phyloP scores from a whole-genome alignment of 2,113 vertebrate genomes.

The Bos taurus region DNA sequence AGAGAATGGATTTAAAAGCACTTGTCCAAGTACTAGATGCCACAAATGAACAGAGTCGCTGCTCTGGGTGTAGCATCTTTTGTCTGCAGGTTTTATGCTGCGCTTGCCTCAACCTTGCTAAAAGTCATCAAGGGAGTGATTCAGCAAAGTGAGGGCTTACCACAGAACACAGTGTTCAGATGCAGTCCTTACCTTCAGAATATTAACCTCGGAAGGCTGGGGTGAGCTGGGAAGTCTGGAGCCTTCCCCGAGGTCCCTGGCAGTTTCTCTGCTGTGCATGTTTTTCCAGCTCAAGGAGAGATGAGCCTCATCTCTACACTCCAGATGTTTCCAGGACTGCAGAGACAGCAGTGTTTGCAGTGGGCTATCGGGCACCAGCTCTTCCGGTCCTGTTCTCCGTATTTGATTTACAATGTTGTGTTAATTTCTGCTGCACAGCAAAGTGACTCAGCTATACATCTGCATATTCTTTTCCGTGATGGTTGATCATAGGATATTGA shows the following conservation, averaged over 20 bases:
- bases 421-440: not conserved
- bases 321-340: constrained; percentile 70
- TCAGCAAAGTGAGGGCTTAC: not conserved
- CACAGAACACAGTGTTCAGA: not conserved
- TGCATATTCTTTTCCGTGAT: not conserved
- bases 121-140: constrained; percentile 32
- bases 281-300: constrained; percentile 63
- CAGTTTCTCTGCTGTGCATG: constrained; percentile 47
- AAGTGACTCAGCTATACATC: not conserved
- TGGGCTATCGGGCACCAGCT: constrained; percentile 51
- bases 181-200: not conserved
- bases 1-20: not conserved
- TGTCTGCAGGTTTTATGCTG: constrained; percentile 48
- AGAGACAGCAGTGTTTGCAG: constrained; percentile 51
- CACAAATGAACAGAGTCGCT: not conserved
- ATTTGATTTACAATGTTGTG: not conserved
- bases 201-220: not conserved
- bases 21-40: not conserved
- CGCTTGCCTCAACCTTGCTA: constrained; percentile 35
- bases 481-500: not conserved
- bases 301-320: constrained; percentile 40
- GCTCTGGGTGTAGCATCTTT: not conserved
- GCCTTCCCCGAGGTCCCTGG: constrained; percentile 50
- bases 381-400: constrained; percentile 16
- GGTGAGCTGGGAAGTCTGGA: not conserved